Percentiles rank a stretch among this genome's conserved stretches.
Evolutionary conservation across 2,888 invertebrate species (phyloP).

Genomic region (Scaptomyza reducta): DNA sequence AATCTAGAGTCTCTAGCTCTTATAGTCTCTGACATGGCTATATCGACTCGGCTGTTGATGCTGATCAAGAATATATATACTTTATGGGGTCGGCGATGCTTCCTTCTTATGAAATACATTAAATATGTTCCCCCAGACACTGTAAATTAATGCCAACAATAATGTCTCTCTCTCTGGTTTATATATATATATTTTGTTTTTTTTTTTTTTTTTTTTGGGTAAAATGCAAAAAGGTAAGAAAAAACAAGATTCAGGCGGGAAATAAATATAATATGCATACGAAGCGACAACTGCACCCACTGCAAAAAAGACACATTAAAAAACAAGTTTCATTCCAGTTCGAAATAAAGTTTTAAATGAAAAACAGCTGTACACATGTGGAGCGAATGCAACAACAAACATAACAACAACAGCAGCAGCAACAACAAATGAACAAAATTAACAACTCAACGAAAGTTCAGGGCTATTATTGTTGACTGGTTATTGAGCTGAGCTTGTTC

Average conservation of each 20-base stretch:
- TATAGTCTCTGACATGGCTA: no score
- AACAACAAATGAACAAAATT: constrained; percentile 43
- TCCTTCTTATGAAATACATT: constrained; percentile 55
- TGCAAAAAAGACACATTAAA: constrained; percentile 28
- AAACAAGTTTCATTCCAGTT: constrained; percentile 61
- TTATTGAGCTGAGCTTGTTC: constrained; percentile 22
- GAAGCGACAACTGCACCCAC: constrained; percentile 60
- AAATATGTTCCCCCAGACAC: constrained; percentile 51
- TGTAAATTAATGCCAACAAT: constrained; percentile 56
- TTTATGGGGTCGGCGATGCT: no score
- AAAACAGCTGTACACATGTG: constrained; percentile 64
- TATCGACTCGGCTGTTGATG: no score
- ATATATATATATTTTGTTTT: constrained; percentile 29
- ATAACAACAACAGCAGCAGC: constrained; percentile 18
- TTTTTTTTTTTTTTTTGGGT: constrained; percentile 11
- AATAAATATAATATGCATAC: constrained; percentile 27
- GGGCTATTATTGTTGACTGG: constrained; percentile 56
- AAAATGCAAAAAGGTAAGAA: constrained; percentile 32
- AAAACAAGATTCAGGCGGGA: constrained; percentile 27
- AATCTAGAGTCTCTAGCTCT: no score
- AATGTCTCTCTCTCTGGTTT: neutral
- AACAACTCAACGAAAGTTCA: constrained; percentile 61
- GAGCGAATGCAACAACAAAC: constrained; percentile 42
- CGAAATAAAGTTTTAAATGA: constrained; percentile 62
- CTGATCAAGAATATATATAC: no score